Percentiles rank a stretch among this genome's conserved stretches.
Evolutionary conservation across 2,797 vertebrate species (phyloP).

Genomic region (Chaenodraco wilsoni): DNA sequence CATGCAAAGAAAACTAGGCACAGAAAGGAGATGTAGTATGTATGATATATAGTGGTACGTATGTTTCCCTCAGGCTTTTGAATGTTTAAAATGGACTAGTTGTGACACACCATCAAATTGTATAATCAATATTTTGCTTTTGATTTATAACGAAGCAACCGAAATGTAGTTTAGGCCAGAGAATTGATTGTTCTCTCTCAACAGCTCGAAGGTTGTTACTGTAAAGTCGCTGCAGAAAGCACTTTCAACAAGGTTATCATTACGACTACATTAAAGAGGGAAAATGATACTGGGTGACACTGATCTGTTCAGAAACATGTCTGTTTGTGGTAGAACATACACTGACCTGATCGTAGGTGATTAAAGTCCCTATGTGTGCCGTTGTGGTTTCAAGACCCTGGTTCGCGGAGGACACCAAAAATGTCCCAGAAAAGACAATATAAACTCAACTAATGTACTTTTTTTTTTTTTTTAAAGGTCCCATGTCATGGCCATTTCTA

Average conservation of each 20-base stretch:
- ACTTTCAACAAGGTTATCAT: conserved; percentile 1
- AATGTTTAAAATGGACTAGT: conserved; percentile 5
- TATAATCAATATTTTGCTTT: conserved; percentile 29
- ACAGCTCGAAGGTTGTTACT: conserved; percentile 21
- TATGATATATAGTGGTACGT: neutral
- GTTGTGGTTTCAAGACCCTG: no score
- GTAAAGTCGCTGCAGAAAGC: neutral
- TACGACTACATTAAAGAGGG: neutral
- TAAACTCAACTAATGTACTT: no score
- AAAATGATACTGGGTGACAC: neutral
- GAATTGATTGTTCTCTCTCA: conserved; percentile 4
- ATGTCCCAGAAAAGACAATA: no score
- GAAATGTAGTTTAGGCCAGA: neutral
- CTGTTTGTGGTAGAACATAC: neutral
- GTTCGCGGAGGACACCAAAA: no score
- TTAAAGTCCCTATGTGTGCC: no score
- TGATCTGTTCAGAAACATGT: neutral
- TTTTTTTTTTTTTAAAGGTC: no score
- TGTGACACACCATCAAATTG: conserved; percentile 6
- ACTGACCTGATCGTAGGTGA: neutral
- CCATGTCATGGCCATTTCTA: no score
- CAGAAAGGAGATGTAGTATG: neutral
- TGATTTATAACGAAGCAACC: conserved; percentile 18
- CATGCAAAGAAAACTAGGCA: neutral
- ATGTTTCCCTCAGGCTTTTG: neutral